Evolutionary conservation across 2,888 invertebrate genomes (phyloP).

Genomic region (Labia minor): DNA sequence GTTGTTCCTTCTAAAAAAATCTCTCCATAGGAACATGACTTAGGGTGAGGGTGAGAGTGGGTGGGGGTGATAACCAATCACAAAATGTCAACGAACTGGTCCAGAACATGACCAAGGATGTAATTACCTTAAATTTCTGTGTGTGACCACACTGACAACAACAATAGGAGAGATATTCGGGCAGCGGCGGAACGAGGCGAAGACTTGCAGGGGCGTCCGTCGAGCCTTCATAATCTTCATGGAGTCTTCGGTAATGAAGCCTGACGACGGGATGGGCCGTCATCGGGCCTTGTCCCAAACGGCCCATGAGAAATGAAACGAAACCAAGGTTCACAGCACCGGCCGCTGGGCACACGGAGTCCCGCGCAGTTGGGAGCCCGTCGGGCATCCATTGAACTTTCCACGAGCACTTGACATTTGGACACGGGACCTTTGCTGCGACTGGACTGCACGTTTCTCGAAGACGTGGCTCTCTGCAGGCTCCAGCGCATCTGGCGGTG

Average conservation of each 20-base stretch:
- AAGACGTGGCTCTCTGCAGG: too few species aligned
- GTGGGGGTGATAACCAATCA: not conserved
- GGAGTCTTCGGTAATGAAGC: slow-evolving; percentile 48
- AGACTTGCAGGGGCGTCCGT: slow-evolving; percentile 31
- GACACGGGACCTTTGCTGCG: not conserved
- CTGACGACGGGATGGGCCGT: slow-evolving; percentile 41
- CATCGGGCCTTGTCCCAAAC: slow-evolving; percentile 38
- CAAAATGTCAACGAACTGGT: too few species aligned
- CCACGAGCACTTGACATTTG: slow-evolving; percentile 1
- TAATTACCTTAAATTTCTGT: slow-evolving; percentile 45
- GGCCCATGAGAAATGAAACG: slow-evolving; percentile 42
- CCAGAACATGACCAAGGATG: too few species aligned
- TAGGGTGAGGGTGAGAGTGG: too few species aligned
- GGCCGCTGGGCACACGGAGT: slow-evolving; percentile 6
- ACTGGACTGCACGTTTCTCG: too few species aligned
- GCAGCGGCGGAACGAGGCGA: slow-evolving; percentile 42
- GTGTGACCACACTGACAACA: slow-evolving; percentile 50
- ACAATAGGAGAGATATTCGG: slow-evolving; percentile 48
- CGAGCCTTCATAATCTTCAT: slow-evolving; percentile 40
- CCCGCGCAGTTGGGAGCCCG: not conserved
- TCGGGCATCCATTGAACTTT: not conserved
- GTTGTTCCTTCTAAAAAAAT: not conserved
- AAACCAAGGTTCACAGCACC: slow-evolving; percentile 35
- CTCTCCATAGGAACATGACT: not conserved
- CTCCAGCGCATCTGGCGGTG: too few species aligned